phyloP scores from a whole-genome alignment of 2,797 vertebrate species.

The Anomalospiza imberbis region DNA sequence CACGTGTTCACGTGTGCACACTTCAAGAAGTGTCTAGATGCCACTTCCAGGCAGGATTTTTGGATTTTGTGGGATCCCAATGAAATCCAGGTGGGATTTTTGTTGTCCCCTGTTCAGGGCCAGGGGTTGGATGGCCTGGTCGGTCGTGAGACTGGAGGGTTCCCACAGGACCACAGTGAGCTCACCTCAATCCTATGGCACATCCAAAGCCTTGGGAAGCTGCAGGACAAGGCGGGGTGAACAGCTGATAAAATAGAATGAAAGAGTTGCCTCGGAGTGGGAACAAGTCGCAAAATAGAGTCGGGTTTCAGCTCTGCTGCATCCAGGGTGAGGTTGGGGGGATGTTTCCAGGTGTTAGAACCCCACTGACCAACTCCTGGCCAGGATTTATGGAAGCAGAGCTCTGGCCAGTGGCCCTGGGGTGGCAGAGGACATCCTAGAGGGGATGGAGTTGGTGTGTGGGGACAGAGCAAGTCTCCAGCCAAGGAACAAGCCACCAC shows the following conservation, averaged over 20 bases:
- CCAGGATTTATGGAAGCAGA: neutral
- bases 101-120: neutral
- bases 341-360: neutral
- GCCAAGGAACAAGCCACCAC: neutral
- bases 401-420: neutral
- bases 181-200: neutral
- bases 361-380: neutral
- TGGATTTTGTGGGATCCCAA: neutral
- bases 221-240: neutral
- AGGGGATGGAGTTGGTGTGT: neutral
- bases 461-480: neutral
- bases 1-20: accelerated
- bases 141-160: neutral
- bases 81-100: neutral
- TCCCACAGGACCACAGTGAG: neutral
- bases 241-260: constrained; percentile 24
- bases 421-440: neutral
- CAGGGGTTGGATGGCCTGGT: neutral
- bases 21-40: neutral
- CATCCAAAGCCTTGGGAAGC: neutral
- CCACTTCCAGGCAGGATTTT: neutral
- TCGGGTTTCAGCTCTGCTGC: neutral
- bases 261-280: neutral
- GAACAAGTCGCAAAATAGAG: neutral
- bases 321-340: neutral